Conservation (phyloP, 2,113 vertebrate genomes). For the Tetraodon nigroviridis region DNA sequence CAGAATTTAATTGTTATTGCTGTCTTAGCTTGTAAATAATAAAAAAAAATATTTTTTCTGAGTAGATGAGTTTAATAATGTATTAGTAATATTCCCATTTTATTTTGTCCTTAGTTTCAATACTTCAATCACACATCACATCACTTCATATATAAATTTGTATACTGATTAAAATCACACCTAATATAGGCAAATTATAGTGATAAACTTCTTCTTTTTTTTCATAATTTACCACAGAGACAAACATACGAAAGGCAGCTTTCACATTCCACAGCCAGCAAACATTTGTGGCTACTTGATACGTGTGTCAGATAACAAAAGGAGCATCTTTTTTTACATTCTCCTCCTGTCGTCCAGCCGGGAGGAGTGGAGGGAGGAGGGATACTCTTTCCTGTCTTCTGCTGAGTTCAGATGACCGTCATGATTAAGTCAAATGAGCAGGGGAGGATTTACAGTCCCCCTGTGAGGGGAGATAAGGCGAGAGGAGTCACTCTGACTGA, state of each 20-base stretch:
- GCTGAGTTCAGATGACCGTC: slow-evolving; percentile 75
- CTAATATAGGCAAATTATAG: no score
- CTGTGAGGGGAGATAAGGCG: slow-evolving; percentile 74
- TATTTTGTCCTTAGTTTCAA: no score
- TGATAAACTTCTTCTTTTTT: no score
- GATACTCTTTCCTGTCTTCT: slow-evolving; percentile 60
- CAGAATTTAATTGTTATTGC: no score
- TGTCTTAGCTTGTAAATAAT: no score
- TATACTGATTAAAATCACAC: no score
- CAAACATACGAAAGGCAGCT: slow-evolving; percentile 7
- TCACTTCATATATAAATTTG: no score
- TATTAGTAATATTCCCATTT: no score
- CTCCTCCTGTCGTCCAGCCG: slow-evolving; percentile 30
- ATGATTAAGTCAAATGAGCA: slow-evolving; percentile 76
- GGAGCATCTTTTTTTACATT: slow-evolving; percentile 48
- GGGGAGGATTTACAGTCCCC: slow-evolving; percentile 71
- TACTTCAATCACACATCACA: no score
- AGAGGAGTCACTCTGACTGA: slow-evolving; percentile 64
- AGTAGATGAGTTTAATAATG: no score
- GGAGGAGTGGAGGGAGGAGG: slow-evolving; percentile 34
- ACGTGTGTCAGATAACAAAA: slow-evolving; percentile 57
- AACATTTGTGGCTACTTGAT: slow-evolving; percentile 42
- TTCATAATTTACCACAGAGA: slow-evolving; percentile 4
- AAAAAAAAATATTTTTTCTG: no score
- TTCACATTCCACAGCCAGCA: slow-evolving; percentile 9